Percentiles rank a stretch among this genome's conserved stretches.
Evolutionary conservation across 2,797 vertebrate genomes (phyloP).

Genomic region (Anguilla megastoma): DNA sequence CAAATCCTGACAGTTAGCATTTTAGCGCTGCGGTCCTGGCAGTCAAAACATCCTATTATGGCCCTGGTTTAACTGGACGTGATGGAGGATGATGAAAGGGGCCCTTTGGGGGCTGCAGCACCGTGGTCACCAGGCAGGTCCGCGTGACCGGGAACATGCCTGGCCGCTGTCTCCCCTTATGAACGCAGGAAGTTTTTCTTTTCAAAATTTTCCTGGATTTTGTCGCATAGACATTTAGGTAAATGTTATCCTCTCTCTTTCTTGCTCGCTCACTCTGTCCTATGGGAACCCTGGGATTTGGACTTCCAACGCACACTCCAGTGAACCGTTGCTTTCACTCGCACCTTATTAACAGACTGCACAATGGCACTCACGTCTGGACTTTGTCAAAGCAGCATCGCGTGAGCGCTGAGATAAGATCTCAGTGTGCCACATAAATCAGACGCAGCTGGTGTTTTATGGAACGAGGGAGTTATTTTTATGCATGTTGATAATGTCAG

Average conservation of each 20-base stretch:
- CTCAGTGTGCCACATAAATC: constrained; percentile 54
- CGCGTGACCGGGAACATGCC: not conserved
- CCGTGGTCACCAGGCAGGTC: constrained; percentile 32
- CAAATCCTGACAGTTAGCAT: constrained; percentile 30
- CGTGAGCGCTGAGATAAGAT: constrained; percentile 67
- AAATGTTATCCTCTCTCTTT: constrained; percentile 52
- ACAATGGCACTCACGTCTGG: constrained; percentile 56
- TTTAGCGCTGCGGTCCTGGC: constrained; percentile 27
- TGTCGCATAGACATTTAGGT: constrained; percentile 41
- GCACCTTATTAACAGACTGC: constrained; percentile 59
- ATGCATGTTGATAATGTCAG: constrained; percentile 38
- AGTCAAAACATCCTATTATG: constrained; percentile 38
- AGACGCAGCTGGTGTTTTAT: constrained; percentile 48
- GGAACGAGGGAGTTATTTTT: constrained; percentile 53
- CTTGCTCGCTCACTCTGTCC: constrained; percentile 9
- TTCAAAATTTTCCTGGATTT: constrained; percentile 33
- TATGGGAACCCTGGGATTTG: not conserved
- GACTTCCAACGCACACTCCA: constrained; percentile 6
- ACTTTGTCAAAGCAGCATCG: constrained; percentile 58
- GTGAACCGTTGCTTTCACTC: constrained; percentile 44
- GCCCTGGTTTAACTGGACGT: constrained; percentile 40
- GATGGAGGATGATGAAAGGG: constrained; percentile 35
- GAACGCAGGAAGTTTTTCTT: not conserved
- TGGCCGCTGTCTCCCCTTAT: not conserved
- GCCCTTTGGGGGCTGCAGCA: not conserved